Percentiles rank a stretch among this genome's conserved stretches.
Conservation (phyloP, 2,888 invertebrate genomes). For the Sphaerophoria rueppellii region DNA sequence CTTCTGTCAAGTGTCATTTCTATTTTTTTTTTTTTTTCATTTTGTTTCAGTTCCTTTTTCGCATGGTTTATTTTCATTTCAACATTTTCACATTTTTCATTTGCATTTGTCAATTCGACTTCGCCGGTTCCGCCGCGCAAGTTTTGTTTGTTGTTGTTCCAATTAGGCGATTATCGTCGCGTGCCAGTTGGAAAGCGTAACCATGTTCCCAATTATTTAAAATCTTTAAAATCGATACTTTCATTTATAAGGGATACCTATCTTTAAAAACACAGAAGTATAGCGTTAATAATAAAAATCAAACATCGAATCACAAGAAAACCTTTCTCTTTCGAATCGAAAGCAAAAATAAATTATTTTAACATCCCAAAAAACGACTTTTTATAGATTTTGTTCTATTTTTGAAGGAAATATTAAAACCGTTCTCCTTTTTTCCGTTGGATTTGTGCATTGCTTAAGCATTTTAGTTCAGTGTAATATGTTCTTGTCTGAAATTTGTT, state of each 20-base stretch:
- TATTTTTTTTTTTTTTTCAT: not conserved
- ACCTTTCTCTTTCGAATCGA: not conserved
- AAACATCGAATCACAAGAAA: not conserved
- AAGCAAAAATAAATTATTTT: not conserved
- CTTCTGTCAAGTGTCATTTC: not conserved
- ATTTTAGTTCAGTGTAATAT: constrained; percentile 37
- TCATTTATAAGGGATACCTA: constrained; percentile 23
- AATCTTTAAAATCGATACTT: constrained; percentile 35
- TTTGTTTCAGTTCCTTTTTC: constrained; percentile 38
- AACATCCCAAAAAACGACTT: no score
- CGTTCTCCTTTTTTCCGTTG: not conserved
- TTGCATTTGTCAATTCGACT: constrained; percentile 74
- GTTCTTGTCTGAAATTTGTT: constrained; percentile 20
- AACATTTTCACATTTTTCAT: not conserved
- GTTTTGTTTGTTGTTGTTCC: not conserved
- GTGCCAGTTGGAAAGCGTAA: constrained; percentile 8
- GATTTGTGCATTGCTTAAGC: constrained; percentile 19
- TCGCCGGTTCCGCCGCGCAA: constrained; percentile 42
- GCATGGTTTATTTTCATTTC: constrained; percentile 23
- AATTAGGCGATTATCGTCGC: not conserved
- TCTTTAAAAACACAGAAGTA: no score
- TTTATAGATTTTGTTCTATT: constrained; percentile 2
- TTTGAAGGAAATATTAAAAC: not conserved
- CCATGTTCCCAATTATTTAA: constrained; percentile 10
- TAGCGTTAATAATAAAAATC: not conserved